Conservation (phyloP, 2,888 invertebrate species). For the Osmoderma eremita region DNA sequence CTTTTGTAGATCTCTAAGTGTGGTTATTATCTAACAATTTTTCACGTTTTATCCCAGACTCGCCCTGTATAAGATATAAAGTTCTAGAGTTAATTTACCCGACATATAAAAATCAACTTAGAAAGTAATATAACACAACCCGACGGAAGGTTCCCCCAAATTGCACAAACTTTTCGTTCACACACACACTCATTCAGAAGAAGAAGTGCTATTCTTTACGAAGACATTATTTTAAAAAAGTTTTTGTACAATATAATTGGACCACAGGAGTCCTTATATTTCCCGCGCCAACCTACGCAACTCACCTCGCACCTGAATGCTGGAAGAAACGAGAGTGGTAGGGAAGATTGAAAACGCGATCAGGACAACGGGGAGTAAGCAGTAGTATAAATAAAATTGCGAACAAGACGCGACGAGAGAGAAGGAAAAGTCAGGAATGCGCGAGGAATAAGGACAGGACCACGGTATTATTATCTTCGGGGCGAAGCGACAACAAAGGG, state of each 20-base stretch:
- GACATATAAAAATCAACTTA: conserved; percentile 14
- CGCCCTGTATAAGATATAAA: too few species aligned
- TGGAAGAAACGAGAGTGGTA: conserved; percentile 30
- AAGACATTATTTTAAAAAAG: conserved; percentile 50
- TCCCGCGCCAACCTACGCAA: conserved; percentile 43
- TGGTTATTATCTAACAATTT: too few species aligned
- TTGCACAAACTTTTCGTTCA: conserved; percentile 10
- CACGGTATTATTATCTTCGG: background rate
- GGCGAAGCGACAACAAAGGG: conserved; percentile 16
- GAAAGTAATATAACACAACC: conserved; percentile 8
- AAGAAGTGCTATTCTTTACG: conserved; percentile 31
- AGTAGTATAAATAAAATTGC: conserved; percentile 18
- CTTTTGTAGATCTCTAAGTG: too few species aligned
- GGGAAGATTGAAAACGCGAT: conserved; percentile 20
- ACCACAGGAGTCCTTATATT: conserved; percentile 50
- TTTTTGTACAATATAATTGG: conserved; percentile 50
- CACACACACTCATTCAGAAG: background rate
- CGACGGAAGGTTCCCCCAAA: conserved; percentile 3
- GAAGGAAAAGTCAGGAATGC: background rate
- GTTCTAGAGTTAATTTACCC: too few species aligned
- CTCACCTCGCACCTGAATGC: conserved; percentile 43
- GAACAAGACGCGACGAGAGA: background rate
- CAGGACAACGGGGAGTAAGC: background rate
- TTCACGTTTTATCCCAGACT: too few species aligned
- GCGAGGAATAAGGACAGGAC: conserved; percentile 3